Evolutionary conservation across 2,797 vertebrate species (phyloP), one percentile per base, ranked within the genome.

Genomic region (Sebastes matsubarae): DNA sequence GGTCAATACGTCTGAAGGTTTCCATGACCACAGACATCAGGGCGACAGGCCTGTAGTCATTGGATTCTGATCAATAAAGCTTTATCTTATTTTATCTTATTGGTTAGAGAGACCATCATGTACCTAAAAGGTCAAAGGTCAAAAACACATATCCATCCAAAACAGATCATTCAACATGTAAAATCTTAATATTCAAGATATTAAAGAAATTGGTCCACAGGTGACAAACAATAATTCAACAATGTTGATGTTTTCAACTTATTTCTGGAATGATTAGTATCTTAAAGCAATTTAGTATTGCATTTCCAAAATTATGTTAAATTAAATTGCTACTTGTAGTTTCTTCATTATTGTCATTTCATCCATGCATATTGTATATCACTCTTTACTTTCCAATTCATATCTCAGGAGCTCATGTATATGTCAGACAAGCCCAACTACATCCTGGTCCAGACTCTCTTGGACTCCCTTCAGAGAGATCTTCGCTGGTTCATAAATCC

Each of bases 381-480:
- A 8, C 2, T 22, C 16, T 78, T 27, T 70, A 36, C 72, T 65
- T 68, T 67, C 3, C 5, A 18, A 50, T 27, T 14, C 9, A 25
- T 38, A 32, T 66, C 32, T 50, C 50, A 95, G 95, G 92, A 88
- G 20, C 22, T 94, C 14, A 82, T 89, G 85, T 88, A 90, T 71
- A 64, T 92, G 66, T 93, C 94, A 36, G 92, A 94, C 80, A 93
- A 75, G 69, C 89, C 95, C 72, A 94, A 95, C 80, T 88, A 90
- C 79, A 5, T 75, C 0, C 55, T 84, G 1, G 89, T 96, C 34
- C 87, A 91, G 93, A 89, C 87, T 67, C 87, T 97, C 36, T 76
- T 97, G 85, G 92, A 90, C 54, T 83, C 85, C 16, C 88, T 97
- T 82, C 94, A 91, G 70, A 92, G 63, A 67, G 96, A 97, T 71